Conservation (phyloP, 2,888 invertebrate genomes). For the Atrina japonica region DNA sequence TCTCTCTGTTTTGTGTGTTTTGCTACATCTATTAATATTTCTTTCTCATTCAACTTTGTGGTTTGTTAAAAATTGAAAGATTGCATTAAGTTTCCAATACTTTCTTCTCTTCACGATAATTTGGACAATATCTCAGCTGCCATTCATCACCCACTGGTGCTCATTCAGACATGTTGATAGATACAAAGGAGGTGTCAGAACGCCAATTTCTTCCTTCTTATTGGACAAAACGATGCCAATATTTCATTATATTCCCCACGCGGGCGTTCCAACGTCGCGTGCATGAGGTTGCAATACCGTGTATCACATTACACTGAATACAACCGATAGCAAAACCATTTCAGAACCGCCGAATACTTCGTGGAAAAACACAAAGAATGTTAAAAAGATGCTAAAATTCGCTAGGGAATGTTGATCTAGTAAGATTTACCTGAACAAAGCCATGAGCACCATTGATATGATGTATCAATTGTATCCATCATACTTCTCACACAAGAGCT, state of each 20-base stretch:
- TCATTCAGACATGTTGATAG: background rate
- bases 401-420: constrained; percentile 38
- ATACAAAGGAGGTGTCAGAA: background rate
- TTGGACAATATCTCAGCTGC: background rate
- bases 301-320: constrained; percentile 32
- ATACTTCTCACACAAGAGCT: constrained; percentile 44
- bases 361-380: constrained; percentile 43
- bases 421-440: constrained; percentile 1
- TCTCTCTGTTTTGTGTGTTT: background rate
- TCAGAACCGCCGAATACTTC: constrained; percentile 39
- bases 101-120: too few relatives aligned
- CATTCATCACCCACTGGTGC: background rate
- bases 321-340: constrained; percentile 42
- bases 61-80: too few relatives aligned
- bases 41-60: too few relatives aligned
- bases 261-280: constrained; percentile 26
- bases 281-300: background rate
- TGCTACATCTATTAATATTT: too few relatives aligned
- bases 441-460: constrained; percentile 33
- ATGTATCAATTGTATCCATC: constrained; percentile 48
- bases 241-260: background rate
- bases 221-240: too few relatives aligned
- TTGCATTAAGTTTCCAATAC: too few relatives aligned
- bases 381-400: constrained; percentile 44
- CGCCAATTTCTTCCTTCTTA: background rate